Evolutionary conservation across 2,113 vertebrate species (phyloP), one percentile per base, ranked within the genome.

Genomic region (Rhagologus leucostigma): DNA sequence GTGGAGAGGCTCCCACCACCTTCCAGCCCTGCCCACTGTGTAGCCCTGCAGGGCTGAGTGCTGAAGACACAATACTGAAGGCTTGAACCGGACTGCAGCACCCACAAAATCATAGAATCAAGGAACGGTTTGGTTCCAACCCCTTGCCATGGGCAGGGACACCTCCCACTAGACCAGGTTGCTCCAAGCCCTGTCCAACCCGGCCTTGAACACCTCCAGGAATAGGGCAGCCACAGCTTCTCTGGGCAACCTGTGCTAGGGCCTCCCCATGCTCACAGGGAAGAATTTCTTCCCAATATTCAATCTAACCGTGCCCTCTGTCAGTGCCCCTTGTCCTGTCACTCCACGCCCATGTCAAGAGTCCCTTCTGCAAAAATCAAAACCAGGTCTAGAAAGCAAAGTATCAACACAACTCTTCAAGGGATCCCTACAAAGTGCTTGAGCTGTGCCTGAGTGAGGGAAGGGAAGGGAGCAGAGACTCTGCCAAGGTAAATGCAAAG

Each of bases 331-430:
- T 19, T 47, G 39, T 35, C 62, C 24, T 49, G 55, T 33, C 71
- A 56, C 35, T 83, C 55, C 63, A 55, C 3, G 4, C 15, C 39
- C 63, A 56, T 6, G 4, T 42, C 79, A 62, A 33, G 49, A 20
- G 3, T 37, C 46, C 16, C 35, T 63, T 7, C 7, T 27, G 44
- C 20, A 26, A 35, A 41, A 75, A 46, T 6, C 29, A 55, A 59
- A 79, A 71, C 18, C 39, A 37, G 41, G 42, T 56, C n/a, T 35
- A 52, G 11, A 71, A 76, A 71, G 42, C 11, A 68, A 83, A 90
- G 30, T 11, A 30, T 9, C 8, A 5, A 4, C 2, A 0, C 15
- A 33, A n/a, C 8, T 14, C 44, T 37, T 9, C 44, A 23, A 59
- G 50, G 11, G 47, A 44, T 27, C 55, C 33, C n/a, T 26, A 4